These are phyloP conservation scores for Harpegnathos saltator DNA, from an alignment of 1,140 invertebrate genomes.

Conservation along the genomic window DNA sequence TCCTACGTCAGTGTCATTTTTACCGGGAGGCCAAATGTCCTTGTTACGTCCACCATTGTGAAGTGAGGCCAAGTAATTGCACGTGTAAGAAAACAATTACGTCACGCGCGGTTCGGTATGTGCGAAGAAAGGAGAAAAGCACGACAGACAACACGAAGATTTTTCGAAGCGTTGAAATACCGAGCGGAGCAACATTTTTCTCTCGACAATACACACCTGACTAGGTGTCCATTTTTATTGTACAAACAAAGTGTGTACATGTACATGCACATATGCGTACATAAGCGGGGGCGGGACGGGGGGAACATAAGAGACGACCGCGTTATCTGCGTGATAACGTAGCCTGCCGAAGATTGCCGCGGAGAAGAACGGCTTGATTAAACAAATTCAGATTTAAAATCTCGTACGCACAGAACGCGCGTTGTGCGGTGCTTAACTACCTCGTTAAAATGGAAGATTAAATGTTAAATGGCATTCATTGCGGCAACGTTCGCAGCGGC, in stretches of 20 bases:
- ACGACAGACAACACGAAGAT: background rate
- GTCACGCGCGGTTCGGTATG: slow-evolving; percentile 23
- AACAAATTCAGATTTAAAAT: slow-evolving; percentile 39
- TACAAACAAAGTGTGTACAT: too few species aligned
- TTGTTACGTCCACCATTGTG: slow-evolving; percentile 31
- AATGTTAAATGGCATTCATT: slow-evolving; percentile 59
- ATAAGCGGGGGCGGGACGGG: too few species aligned
- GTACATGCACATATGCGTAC: too few species aligned
- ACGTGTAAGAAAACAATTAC: slow-evolving; percentile 17
- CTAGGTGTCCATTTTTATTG: too few species aligned
- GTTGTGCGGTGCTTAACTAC: slow-evolving; percentile 47
- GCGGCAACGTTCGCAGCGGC: slow-evolving; percentile 37
- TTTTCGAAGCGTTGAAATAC: background rate
- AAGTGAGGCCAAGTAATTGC: background rate
- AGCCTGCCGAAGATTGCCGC: background rate
- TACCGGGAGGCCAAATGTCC: background rate
- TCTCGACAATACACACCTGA: too few species aligned
- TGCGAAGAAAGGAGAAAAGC: background rate
- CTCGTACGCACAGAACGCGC: slow-evolving; percentile 25
- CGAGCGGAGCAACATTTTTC: too few species aligned
- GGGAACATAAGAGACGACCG: too few species aligned
- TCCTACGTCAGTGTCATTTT: slow-evolving; percentile 32
- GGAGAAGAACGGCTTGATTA: slow-evolving; percentile 38
- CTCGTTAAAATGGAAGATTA: slow-evolving; percentile 58
- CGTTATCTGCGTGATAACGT: too few species aligned